Conservation (phyloP, 2,888 invertebrate genomes). For the Tortrix viridana region DNA sequence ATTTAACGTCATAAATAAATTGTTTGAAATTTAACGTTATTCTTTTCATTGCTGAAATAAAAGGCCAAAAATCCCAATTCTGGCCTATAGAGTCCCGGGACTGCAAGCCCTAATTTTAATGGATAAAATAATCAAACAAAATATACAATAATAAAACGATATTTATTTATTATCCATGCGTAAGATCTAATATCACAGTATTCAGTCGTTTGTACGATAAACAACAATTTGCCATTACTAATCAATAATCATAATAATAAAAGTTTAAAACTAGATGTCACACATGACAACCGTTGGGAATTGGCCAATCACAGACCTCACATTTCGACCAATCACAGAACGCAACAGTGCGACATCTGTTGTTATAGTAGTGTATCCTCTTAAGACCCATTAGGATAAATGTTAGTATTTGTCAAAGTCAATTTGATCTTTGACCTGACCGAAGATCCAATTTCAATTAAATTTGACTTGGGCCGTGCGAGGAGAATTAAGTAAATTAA, state of each 20-base stretch:
- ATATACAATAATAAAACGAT: conserved; percentile 41
- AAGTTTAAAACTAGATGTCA: conserved; percentile 24
- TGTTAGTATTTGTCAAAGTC: too few species aligned
- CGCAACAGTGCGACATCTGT: conserved; percentile 1
- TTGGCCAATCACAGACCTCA: neutral
- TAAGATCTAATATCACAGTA: conserved; percentile 75
- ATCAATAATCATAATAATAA: conserved; percentile 15
- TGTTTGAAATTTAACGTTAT: too few species aligned
- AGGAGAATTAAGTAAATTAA: too few species aligned
- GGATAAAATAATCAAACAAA: conserved; percentile 29
- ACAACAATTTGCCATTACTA: conserved; percentile 19
- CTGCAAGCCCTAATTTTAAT: too few species aligned
- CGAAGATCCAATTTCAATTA: too few species aligned
- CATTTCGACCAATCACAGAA: neutral
- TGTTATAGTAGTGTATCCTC: neutral
- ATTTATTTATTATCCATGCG: conserved; percentile 50
- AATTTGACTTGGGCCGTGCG: too few species aligned
- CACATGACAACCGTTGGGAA: neutral
- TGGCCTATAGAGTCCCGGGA: too few species aligned
- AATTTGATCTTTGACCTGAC: too few species aligned
- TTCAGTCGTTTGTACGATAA: conserved; percentile 51
- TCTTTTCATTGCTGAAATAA: too few species aligned
- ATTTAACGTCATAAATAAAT: too few species aligned
- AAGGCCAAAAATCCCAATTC: too few species aligned
- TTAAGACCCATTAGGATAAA: too few species aligned